Base-by-base conservation (phyloP, 2,113 vertebrate genomes). In the Rhagologus leucostigma region DNA sequence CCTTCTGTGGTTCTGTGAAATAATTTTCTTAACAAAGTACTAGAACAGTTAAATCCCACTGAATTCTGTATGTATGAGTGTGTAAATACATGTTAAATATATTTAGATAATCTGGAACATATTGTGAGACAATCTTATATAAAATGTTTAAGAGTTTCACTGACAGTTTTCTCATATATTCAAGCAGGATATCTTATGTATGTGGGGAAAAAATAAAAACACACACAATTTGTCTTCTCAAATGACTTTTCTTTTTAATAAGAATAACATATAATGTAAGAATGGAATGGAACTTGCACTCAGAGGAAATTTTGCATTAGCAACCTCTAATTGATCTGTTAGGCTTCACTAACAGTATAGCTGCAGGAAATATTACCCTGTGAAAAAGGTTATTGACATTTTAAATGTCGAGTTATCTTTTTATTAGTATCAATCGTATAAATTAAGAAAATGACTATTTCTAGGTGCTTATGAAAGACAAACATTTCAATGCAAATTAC, bases 141-240 rank as follows among this genome's bases (percentile, higher is more conserved):
- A 16, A 68, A 30, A 27, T 59, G 15, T 10, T 8, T n/a, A 35
- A 62, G 27, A 32, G 1, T 19, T 84, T 12, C 24, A 24, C 24
- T n/a, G 35, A 63, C 20, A 67, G 11, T 29, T 49, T 93, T 18
- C 3, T 64, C 13, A 20, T 46, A 41, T 64, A 53, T 73, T 59
- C 19, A 44, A 32, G 7, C 12, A 41, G 6, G 3, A 55, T 74
- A 23, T 39, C 21, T 53, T 37, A 71, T 0, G 0, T 33, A 29
- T 10, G 3, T 19, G 3, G 11, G 35, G 11, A 4, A 12, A 41
- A 44, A 60, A 18, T 49, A 14, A 64, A 85, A 41, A 6, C 12
- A 37, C 20, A 24, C 6, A 47, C 8, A 30, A 52, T 90, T 91
- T 82, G 5, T 41, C 21, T 59, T 80, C 13, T 55, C 12, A 70